Conservation (phyloP, 2,888 invertebrate genomes). For the Chelonus formosanus region DNA sequence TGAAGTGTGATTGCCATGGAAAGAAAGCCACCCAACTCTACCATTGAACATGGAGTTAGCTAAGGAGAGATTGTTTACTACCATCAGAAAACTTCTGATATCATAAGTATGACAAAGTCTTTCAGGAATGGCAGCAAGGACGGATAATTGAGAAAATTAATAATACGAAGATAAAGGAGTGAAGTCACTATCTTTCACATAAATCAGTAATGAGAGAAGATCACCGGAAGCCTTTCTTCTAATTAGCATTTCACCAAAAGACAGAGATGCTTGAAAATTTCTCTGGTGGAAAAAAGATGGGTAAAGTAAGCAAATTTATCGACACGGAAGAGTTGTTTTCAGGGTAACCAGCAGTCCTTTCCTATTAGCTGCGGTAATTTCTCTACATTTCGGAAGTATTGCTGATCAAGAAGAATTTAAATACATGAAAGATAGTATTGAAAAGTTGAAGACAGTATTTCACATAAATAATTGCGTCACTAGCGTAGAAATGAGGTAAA, state of each 20-base stretch:
- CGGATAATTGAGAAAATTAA: slow-evolving; percentile 48
- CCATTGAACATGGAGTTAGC: slow-evolving; percentile 46
- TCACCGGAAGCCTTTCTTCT: slow-evolving; percentile 17
- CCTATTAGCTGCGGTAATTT: slow-evolving; percentile 19
- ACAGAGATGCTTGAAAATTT: slow-evolving; percentile 15
- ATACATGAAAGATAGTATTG: no score
- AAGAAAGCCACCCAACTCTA: slow-evolving; percentile 50
- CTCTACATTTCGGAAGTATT: no score
- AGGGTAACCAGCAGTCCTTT: slow-evolving; percentile 40
- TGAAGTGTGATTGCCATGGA: slow-evolving; percentile 53
- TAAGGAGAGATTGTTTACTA: slow-evolving; percentile 44
- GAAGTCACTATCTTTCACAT: slow-evolving; percentile 25
- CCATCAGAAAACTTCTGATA: slow-evolving; percentile 43
- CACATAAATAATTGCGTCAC: no score
- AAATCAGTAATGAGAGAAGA: slow-evolving; percentile 12
- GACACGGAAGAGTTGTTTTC: slow-evolving; percentile 18
- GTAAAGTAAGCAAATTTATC: slow-evolving; percentile 5
- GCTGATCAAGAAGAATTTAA: no score
- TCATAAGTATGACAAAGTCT: slow-evolving; percentile 45
- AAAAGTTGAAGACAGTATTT: no score
- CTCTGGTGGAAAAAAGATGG: slow-evolving; percentile 27
- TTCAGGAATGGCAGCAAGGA: slow-evolving; percentile 46
- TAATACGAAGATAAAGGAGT: slow-evolving; percentile 24
- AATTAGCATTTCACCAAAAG: slow-evolving; percentile 9
- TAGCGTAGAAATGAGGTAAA: no score